A percentile compares a stretch with the other conserved stretches of the same genome.
Conservation (phyloP, 2,888 invertebrate species). For the Odontocerum albicorne region DNA sequence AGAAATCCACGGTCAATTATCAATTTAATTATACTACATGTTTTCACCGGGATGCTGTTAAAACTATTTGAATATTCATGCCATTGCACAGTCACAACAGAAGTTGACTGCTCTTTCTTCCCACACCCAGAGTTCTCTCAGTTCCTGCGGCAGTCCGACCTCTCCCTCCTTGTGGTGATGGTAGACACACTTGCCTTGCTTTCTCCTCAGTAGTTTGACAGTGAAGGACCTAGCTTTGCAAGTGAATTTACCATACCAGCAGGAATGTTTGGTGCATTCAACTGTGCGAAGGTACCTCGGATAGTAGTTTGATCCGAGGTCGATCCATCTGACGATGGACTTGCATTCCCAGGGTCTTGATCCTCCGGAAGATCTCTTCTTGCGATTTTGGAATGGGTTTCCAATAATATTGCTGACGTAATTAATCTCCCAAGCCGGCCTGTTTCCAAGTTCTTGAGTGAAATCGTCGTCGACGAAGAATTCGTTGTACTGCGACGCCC, state of each 20-base stretch:
- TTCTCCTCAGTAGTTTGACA: slow-evolving; percentile 53
- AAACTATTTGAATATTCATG: no score
- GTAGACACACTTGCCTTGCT: slow-evolving; percentile 46
- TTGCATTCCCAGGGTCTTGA: slow-evolving; percentile 53
- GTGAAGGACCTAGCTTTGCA: slow-evolving; percentile 57
- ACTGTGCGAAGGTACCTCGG: slow-evolving; percentile 56
- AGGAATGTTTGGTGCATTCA: slow-evolving; percentile 50
- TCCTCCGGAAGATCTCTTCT: slow-evolving; percentile 35
- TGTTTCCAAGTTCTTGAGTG: slow-evolving; percentile 39
- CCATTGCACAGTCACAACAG: slow-evolving; percentile 56
- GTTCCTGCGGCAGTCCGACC: slow-evolving; percentile 46
- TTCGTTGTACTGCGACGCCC: slow-evolving; percentile 38
- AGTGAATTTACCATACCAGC: slow-evolving; percentile 56
- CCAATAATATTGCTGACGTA: slow-evolving; percentile 33
- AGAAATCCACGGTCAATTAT: no score
- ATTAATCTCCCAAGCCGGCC: slow-evolving; percentile 43
- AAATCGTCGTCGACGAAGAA: slow-evolving; percentile 48
- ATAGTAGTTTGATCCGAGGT: slow-evolving; percentile 57
- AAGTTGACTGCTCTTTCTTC: slow-evolving; percentile 56
- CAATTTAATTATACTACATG: no score
- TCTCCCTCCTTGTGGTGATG: slow-evolving; percentile 42
- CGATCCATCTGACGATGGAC: slow-evolving; percentile 52
- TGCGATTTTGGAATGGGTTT: slow-evolving; percentile 18
- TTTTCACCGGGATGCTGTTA: no score
- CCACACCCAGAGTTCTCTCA: slow-evolving; percentile 56